A percentile compares a stretch with the other conserved stretches of the same genome.
phyloP scores from a whole-genome alignment of 2,113 vertebrate genomes.

The Microtus oregoni region DNA sequence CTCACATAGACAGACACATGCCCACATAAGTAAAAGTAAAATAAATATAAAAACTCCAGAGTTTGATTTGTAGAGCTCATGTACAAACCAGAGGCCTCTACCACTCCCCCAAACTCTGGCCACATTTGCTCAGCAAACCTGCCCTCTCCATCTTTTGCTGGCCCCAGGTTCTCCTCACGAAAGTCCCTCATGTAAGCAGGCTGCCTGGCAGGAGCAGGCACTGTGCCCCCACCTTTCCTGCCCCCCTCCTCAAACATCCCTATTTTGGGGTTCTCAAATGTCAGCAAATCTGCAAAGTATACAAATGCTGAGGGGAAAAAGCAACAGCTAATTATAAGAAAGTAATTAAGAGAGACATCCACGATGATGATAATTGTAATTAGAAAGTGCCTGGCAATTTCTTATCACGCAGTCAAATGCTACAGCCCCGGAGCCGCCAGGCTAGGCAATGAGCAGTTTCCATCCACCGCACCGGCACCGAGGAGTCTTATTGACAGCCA shows the following conservation, averaged over 20 bases:
- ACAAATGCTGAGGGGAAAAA: slow-evolving; percentile 76
- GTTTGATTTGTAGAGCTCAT: neutral
- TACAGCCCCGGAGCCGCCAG: slow-evolving; percentile 57
- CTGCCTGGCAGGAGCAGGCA: neutral
- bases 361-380: slow-evolving; percentile 82
- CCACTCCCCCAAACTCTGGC: neutral
- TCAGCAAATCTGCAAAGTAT: slow-evolving; percentile 80
- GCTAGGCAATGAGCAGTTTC: neutral
- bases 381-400: slow-evolving; percentile 79
- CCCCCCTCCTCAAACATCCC: slow-evolving; percentile 66
- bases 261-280: slow-evolving; percentile 80
- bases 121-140: neutral
- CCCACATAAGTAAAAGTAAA: neutral
- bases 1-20: neutral
- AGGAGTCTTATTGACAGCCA: slow-evolving; percentile 48
- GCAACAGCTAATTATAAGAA: slow-evolving; percentile 83
- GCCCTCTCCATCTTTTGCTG: neutral
- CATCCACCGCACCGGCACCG: neutral
- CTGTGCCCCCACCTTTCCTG: neutral
- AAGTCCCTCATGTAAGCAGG: neutral
- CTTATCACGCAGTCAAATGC: slow-evolving; percentile 66
- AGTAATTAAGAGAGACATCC: slow-evolving; percentile 85
- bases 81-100: neutral
- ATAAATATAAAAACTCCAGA: neutral
- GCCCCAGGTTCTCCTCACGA: neutral